phyloP scores from a whole-genome alignment of 2,888 invertebrate genomes.

The Pharmacophagus antenor region DNA sequence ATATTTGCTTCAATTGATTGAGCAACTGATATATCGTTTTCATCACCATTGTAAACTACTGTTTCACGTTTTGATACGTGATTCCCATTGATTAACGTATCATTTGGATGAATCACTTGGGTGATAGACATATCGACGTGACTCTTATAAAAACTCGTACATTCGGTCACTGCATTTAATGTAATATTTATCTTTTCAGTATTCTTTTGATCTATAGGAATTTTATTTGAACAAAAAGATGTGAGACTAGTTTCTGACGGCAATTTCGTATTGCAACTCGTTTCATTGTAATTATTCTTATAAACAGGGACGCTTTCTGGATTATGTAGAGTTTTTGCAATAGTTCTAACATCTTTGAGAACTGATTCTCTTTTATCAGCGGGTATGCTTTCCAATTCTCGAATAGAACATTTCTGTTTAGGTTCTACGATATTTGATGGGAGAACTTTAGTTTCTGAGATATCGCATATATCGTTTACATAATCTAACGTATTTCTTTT shows the following conservation, averaged over 20 bases:
- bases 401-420: not conserved
- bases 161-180: slow-evolving; percentile 29
- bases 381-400: not conserved
- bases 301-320: slow-evolving; percentile 33
- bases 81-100: slow-evolving; percentile 21
- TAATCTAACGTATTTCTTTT: slow-evolving; percentile 32
- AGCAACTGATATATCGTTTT: slow-evolving; percentile 35
- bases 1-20: slow-evolving; percentile 34
- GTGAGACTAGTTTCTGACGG: not conserved
- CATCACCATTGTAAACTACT: slow-evolving; percentile 28
- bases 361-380: slow-evolving; percentile 35
- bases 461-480: slow-evolving; percentile 32
- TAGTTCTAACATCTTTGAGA: slow-evolving; percentile 36
- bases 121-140: slow-evolving; percentile 38
- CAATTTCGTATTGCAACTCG: not conserved
- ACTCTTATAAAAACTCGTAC: slow-evolving; percentile 6
- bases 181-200: slow-evolving; percentile 33
- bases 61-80: slow-evolving; percentile 29
- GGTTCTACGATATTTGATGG: slow-evolving; percentile 34
- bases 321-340: slow-evolving; percentile 41
- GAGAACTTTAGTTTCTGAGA: slow-evolving; percentile 43
- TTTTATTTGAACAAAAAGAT: not conserved
- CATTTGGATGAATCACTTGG: slow-evolving; percentile 34
- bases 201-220: not conserved
- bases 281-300: not conserved